Evolutionary conservation across 2,888 invertebrate species (phyloP).

Genomic region (Drosophila cyrtoloma): DNA sequence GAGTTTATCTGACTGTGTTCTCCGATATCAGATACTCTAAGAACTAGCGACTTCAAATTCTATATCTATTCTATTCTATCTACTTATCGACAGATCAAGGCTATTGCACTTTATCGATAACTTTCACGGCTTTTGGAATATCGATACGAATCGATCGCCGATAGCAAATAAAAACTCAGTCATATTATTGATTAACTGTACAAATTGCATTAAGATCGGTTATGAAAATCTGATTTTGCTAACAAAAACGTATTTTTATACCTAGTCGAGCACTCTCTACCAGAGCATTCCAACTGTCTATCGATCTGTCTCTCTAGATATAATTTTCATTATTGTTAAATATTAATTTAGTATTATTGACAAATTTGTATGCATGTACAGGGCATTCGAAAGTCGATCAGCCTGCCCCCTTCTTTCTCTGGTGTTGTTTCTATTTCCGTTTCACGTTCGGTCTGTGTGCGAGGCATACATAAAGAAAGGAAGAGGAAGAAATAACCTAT

Average conservation of each 20-base stretch:
- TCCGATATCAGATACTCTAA: background rate
- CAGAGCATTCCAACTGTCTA: background rate
- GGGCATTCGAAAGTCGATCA: slow-evolving; percentile 5
- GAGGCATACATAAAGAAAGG: background rate
- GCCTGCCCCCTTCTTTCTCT: background rate
- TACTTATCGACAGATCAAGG: background rate
- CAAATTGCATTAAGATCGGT: background rate
- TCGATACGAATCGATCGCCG: background rate
- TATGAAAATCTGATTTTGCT: background rate
- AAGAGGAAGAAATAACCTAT: slow-evolving; percentile 14
- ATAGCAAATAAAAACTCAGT: background rate
- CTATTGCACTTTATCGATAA: background rate
- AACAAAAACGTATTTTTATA: background rate
- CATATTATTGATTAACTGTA: background rate
- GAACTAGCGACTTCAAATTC: background rate
- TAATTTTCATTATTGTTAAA: too few relatives aligned
- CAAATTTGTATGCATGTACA: background rate
- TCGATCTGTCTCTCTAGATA: background rate
- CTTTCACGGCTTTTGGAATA: background rate
- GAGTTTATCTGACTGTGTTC: background rate
- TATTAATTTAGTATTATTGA: background rate
- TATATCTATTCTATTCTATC: background rate
- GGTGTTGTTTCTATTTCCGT: slow-evolving; percentile 15
- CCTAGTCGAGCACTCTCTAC: background rate
- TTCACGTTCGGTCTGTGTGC: slow-evolving; percentile 19